Conservation (phyloP, 1,140 invertebrate genomes). For the Drosophila tropicalis region DNA sequence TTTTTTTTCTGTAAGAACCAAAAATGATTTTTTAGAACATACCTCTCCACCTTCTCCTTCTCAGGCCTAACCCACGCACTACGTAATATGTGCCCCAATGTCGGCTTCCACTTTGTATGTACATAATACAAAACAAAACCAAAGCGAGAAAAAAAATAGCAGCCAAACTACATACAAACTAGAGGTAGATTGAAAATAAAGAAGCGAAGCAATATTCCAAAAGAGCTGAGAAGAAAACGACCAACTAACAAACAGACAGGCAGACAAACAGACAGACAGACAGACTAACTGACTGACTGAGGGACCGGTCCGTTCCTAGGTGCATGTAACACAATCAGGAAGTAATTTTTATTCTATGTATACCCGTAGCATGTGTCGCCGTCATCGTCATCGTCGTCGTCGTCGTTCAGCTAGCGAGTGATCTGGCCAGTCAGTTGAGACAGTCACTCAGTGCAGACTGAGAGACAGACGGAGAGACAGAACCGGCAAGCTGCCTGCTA, state of each 20-base stretch:
- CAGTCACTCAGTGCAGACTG: constrained; percentile 50
- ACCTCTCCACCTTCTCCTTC: constrained; percentile 21
- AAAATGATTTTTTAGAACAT: constrained; percentile 17
- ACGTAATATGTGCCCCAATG: constrained; percentile 32
- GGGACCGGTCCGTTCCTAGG: constrained; percentile 68
- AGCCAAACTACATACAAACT: constrained; percentile 3
- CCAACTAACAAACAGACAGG: too few relatives aligned
- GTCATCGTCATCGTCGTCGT: constrained; percentile 51
- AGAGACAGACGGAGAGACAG: constrained; percentile 13
- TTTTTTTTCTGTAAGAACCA: not conserved
- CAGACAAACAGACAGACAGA: too few relatives aligned
- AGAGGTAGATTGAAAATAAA: constrained; percentile 32
- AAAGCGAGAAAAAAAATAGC: not conserved
- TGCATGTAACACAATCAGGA: constrained; percentile 69
- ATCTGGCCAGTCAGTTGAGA: constrained; percentile 56
- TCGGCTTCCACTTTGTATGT: constrained; percentile 56
- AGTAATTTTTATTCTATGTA: constrained; percentile 66
- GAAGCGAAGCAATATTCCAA: constrained; percentile 49
- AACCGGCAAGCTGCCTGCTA: constrained; percentile 16
- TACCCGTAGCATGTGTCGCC: constrained; percentile 70
- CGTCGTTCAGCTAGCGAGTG: constrained; percentile 40
- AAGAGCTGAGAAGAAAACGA: constrained; percentile 14
- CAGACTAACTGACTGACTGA: constrained; percentile 1
- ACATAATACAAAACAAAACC: constrained; percentile 26
- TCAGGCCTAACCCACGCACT: constrained; percentile 18